Conservation (phyloP, 2,113 vertebrate species). For the Petrocephalus microphthalmus region DNA sequence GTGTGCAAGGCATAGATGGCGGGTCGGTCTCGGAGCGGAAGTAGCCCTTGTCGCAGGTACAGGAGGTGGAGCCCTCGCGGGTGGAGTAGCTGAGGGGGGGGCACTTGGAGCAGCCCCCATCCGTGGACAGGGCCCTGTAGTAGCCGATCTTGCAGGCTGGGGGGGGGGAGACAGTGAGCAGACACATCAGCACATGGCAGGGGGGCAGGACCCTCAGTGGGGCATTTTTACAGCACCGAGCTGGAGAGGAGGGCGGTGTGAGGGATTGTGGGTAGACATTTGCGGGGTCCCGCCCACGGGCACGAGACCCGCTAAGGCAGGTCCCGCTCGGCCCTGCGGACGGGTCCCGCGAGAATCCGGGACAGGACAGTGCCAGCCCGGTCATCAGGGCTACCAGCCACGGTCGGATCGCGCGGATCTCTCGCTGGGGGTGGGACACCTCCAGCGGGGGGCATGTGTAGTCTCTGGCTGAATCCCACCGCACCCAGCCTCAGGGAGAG, state of each 20-base stretch:
- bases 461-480: constrained; percentile 34
- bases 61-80: constrained; percentile 87
- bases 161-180: constrained; percentile 24
- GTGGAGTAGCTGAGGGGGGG: constrained; percentile 89
- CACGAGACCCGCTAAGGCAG: not conserved
- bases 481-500: constrained; percentile 56
- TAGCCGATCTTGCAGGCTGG: constrained; percentile 92
- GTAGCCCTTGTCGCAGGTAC: constrained; percentile 87
- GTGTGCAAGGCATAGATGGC: constrained; percentile 87
- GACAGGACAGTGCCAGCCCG: not conserved
- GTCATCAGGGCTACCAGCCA: not conserved
- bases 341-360: not conserved
- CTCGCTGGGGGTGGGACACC: not conserved
- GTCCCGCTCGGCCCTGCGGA: constrained; percentile 8
- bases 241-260: not conserved
- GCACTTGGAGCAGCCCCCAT: constrained; percentile 83
- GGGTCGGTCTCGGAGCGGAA: constrained; percentile 87
- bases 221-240: constrained; percentile 22
- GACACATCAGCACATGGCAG: not conserved
- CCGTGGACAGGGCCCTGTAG: constrained; percentile 86
- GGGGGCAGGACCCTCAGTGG: not conserved
- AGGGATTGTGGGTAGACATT: not conserved
- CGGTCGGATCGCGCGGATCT: not conserved
- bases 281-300: not conserved
- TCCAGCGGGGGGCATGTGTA: constrained; percentile 31